Evolutionary conservation across 2,888 invertebrate genomes (phyloP), one percentile per base, ranked within the genome.

Genomic region (Thereva nobilitata): DNA sequence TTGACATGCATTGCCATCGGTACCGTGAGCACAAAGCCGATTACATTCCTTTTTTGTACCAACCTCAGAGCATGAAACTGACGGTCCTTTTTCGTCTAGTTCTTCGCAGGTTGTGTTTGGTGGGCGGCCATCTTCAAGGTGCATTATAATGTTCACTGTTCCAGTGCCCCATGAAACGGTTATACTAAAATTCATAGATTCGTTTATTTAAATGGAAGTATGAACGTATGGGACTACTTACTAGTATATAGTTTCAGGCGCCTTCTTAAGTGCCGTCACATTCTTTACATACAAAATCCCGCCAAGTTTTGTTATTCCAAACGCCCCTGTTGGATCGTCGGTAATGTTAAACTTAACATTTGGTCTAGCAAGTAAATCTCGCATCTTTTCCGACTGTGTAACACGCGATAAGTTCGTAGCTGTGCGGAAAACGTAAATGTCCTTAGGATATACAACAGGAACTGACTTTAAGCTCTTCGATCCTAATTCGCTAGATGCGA

Each of bases 201-300:
- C 41, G 12, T 37, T 41, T 41, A 0, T 37, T 3, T 3, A 5
- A 1, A 9, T n/a, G 1, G 23, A 23, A 47, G 41, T 52, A 40
- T 41, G 38, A 50, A 12, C 23, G 45, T 44, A 44, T 66, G 34
- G 38, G 47, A 10, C 5, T 64, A 73, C 74, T 74, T 70, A 76
- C 76, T 79, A 78, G 67, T 81, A 80, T 3, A 85, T 76, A 47
- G 76, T 79, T 70, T 83, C 77, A 1, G 80, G 72, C 0, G 84
- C 78, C 6, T 73, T 76, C 67, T 78, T 75, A 59, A 87, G 74
- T 1, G 80, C 77, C 2, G 78, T 74, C 5, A 80, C 76, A 74
- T 86, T 81, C 9, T 79, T 77, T 0, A 87, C 84, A 74, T 83
- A 87, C 35, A 87, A 73, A 70, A 87, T 87, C 5, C 87, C 87